Evolutionary conservation across 2,888 invertebrate genomes (phyloP), one percentile per base, ranked within the genome.

Genomic region (Thelaira solivaga): DNA sequence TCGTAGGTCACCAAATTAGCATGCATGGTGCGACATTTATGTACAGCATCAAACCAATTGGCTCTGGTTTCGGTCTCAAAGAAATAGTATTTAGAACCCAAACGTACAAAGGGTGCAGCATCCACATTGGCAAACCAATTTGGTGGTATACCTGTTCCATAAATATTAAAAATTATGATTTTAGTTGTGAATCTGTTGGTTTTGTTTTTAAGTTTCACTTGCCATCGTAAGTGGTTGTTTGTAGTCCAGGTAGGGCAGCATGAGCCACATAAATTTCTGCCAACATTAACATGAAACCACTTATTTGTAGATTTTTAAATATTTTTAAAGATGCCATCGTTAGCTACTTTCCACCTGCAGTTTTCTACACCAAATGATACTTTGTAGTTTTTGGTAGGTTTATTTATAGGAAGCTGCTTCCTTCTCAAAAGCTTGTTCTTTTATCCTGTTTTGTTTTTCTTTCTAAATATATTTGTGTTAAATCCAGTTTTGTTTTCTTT

Each of bases 111-210:
- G n/a, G 71, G 71, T 4, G 24, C 71, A 8, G 71, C 71, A 71
- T 71, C 71, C 7, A 71, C 71, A 8, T 71, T 71, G 20, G 71
- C 71, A 71, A 71, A 71, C 71, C 71, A 71, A 53, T 71, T 71
- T 16, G 71, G 71, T 36, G 71, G 71, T 62, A 71, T 71, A 11
- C 71, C 71, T 71, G 4, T 47, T 20, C 13, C 0, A 53, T 41
- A 16, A 34, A 2, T 13, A 13, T 1, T 39, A 6, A 6, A 13
- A 13, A 36, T 36, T 36, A 8, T 39, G 5, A 3, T 5, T 39
- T 2, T 11, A 34, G 10, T 31, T 10, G 10, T 10, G 8, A 31
- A 31, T 10, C 13, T 39, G n/a, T 11, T 31, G 7, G 22, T 16
- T 26, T 55, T 24, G 1, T 45, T 20, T 68, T 34, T 4, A 13